A percentile compares a stretch with the other conserved stretches of the same genome.
Evolutionary conservation across 2,888 invertebrate species (phyloP).

Genomic region (Scrobipalpa atriplicella): DNA sequence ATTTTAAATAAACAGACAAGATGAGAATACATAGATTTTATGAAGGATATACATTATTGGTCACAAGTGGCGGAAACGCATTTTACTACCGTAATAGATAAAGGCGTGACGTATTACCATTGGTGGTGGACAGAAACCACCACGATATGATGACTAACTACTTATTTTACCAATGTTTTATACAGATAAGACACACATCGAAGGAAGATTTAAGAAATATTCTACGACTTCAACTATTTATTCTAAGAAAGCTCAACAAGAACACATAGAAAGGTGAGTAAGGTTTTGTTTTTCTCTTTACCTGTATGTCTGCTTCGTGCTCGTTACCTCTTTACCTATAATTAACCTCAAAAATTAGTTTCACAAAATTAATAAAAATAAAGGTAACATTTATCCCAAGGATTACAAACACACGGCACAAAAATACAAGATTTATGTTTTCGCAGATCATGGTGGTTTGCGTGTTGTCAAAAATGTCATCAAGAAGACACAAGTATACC

Average conservation of each 20-base stretch:
- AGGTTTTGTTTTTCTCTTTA: not conserved
- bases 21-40: no score
- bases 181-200: constrained; percentile 40
- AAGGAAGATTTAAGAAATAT: constrained; percentile 43
- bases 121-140: no score
- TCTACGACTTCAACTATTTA: constrained; percentile 44
- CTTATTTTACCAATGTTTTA: constrained; percentile 27
- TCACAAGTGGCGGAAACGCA: no score
- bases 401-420: no score
- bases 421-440: no score
- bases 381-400: not conserved
- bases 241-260: constrained; percentile 44
- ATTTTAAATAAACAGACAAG: no score
- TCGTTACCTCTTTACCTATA: not conserved
- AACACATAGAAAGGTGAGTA: constrained; percentile 44
- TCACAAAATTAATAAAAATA: no score
- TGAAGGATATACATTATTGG: not conserved
- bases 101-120: no score
- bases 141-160: no score
- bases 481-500: constrained; percentile 82
- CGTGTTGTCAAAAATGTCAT: constrained; percentile 86
- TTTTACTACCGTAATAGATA: no score
- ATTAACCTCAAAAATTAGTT: constrained; percentile 25
- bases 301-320: not conserved
- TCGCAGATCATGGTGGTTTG: constrained; percentile 87